Evolutionary conservation across 2,888 invertebrate species (phyloP), one percentile per base, ranked within the genome.

Genomic region (Melieria crassipennis): DNA sequence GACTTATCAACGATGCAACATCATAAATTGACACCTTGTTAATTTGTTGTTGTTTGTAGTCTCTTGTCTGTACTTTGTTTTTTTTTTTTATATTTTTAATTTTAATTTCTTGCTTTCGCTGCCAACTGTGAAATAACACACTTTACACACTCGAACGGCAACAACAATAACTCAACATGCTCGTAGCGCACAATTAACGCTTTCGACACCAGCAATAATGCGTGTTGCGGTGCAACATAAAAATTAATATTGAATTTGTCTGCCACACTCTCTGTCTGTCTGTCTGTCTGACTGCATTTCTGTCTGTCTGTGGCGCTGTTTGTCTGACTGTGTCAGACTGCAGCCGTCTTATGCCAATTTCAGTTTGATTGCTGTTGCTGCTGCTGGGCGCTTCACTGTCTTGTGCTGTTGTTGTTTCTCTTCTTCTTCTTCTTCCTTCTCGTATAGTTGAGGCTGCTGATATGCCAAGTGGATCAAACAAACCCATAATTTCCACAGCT

Each of bases 171-270:
- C 30, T 30, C 30, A 30, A 30, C 30, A 30, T 30, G 30, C 30
- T 30, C 30, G 30, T 52, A 52, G n/a, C 58, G 30, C 58, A 16
- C 58, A 58, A 58, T 58, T 58, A 58, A 42, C 58, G 42, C 42
- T 58, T 58, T 58, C 58, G 30, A 58, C 58, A 58, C 58, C 30
- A 30, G 30, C 30, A 30, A 30, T 30, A 30, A 30, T 30, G 30
- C 30, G 30, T 30, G 30, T 30, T 78, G 77, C 76, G 76, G 73
- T 78, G 78, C 78, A 77, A 77, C 74, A 71, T 30, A 30, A 30
- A 71, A 52, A 52, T 52, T 52, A 52, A 52, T 52, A 52, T 52
- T 52, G 52, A 52, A 55, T 65, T 65, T 56, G 43, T 42, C 10
- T 65, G 43, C 4, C 56, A 45, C n/a, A 10, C 43, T 10, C 7